A percentile compares a stretch with the other conserved stretches of the same genome.
phyloP scores from a whole-genome alignment of 2,888 invertebrate species.

The Drosophila lutescens region DNA sequence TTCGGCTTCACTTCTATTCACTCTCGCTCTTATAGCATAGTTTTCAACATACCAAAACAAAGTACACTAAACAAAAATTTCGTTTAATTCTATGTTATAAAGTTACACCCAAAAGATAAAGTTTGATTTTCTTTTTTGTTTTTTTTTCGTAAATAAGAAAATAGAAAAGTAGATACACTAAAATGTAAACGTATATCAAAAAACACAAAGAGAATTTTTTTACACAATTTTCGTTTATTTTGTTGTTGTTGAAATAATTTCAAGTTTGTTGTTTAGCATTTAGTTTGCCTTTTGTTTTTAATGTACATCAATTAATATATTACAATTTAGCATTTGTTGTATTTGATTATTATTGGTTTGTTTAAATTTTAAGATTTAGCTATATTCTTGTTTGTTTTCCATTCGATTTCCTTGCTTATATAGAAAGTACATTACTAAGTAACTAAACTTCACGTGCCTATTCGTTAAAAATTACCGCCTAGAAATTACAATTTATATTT shows the following conservation, averaged over 20 bases:
- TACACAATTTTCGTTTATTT: slow-evolving; percentile 52
- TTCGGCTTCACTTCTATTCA: slow-evolving; percentile 55
- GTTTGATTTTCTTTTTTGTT: not conserved
- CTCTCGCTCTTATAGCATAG: slow-evolving; percentile 48
- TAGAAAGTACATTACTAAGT: slow-evolving; percentile 79
- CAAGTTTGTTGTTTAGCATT: slow-evolving; percentile 43
- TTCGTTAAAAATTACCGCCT: slow-evolving; percentile 70
- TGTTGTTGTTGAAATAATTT: slow-evolving; percentile 61
- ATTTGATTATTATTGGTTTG: slow-evolving; percentile 64
- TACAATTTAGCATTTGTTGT: slow-evolving; percentile 69
- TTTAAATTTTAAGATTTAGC: slow-evolving; percentile 72
- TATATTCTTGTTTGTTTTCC: slow-evolving; percentile 61
- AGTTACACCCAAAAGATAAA: slow-evolving; percentile 54
- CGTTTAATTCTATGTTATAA: slow-evolving; percentile 30
- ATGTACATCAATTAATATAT: slow-evolving; percentile 77
- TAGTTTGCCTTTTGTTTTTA: slow-evolving; percentile 47
- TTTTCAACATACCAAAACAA: slow-evolving; percentile 70
- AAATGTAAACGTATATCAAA: slow-evolving; percentile 64
- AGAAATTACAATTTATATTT: slow-evolving; percentile 71
- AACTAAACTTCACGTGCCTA: slow-evolving; percentile 77
- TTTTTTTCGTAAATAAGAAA: slow-evolving; percentile 8
- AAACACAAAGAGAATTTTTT: slow-evolving; percentile 66
- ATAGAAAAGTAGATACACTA: slow-evolving; percentile 32
- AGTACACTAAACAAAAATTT: slow-evolving; percentile 58
- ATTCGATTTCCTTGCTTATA: slow-evolving; percentile 52